phyloP scores from a whole-genome alignment of 2,888 invertebrate genomes.

The Clunio marinus region DNA sequence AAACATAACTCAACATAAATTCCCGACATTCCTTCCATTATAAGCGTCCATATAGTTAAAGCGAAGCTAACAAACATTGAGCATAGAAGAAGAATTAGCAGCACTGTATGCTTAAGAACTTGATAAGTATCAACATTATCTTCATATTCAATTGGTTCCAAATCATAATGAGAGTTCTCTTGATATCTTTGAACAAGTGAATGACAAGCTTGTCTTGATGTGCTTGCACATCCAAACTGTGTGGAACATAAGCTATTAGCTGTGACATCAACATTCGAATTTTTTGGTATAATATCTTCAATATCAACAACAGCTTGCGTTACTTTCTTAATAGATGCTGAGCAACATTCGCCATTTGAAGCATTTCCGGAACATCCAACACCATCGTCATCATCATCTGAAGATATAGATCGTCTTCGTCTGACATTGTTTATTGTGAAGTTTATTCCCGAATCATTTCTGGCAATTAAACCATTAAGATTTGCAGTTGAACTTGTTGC shows the following conservation, averaged over 20 bases:
- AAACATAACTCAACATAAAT: conserved; percentile 91
- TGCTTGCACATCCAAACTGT: conserved; percentile 54
- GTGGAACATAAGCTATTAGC: conserved; percentile 50
- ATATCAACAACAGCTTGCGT: conserved; percentile 56
- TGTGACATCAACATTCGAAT: neutral
- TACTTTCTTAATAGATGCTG: conserved; percentile 16
- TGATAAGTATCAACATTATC: conserved; percentile 61
- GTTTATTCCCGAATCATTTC: conserved; percentile 41
- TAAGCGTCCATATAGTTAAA: conserved; percentile 73
- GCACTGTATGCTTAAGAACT: conserved; percentile 73
- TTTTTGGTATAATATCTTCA: conserved; percentile 56
- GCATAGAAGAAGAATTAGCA: conserved; percentile 72
- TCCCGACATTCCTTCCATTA: conserved; percentile 79
- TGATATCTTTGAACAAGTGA: conserved; percentile 55
- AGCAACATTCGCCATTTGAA: conserved; percentile 43
- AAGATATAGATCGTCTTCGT: conserved; percentile 46
- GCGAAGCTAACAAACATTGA: conserved; percentile 88
- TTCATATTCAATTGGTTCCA: conserved; percentile 56
- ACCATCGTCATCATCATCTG: conserved; percentile 46
- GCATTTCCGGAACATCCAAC: conserved; percentile 46
- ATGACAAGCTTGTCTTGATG: conserved; percentile 54
- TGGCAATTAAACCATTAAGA: conserved; percentile 17
- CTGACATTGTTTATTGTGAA: conserved; percentile 41
- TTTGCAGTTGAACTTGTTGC: conserved; percentile 48
- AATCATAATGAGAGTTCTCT: conserved; percentile 52